phyloP scores from a whole-genome alignment of 2,113 vertebrate genomes.

The Stegastes partitus region DNA sequence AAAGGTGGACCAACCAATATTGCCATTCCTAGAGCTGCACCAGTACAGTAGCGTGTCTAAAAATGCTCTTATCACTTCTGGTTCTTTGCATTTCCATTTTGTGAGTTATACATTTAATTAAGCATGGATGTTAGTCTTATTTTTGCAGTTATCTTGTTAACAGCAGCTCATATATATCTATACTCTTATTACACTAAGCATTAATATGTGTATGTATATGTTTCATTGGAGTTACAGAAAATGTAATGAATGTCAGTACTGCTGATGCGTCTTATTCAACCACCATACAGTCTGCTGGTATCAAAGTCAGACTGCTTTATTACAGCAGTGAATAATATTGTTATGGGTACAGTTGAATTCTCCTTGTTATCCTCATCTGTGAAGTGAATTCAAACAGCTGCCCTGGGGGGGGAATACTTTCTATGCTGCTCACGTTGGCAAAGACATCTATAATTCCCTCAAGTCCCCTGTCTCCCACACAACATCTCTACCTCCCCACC shows the following conservation, averaged over 20 bases:
- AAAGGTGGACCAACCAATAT: background rate
- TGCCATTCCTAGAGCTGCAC: background rate
- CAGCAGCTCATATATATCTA: no score
- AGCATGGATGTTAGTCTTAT: no score
- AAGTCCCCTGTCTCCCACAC: constrained; percentile 45
- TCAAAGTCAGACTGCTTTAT: background rate
- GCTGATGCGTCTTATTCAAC: background rate
- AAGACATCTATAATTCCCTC: constrained; percentile 63
- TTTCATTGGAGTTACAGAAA: background rate
- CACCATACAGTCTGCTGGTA: background rate
- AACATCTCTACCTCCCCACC: constrained; percentile 21
- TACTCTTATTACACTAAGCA: no score
- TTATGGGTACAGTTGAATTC: constrained; percentile 22
- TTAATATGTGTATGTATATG: no score
- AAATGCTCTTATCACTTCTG: no score
- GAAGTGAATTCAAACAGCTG: constrained; percentile 38
- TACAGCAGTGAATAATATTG: constrained; percentile 14
- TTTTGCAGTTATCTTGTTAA: no score
- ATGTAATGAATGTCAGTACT: background rate
- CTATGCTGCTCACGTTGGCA: constrained; percentile 66
- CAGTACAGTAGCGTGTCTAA: no score
- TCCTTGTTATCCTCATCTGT: constrained; percentile 40
- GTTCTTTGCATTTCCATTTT: no score
- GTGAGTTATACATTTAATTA: no score
- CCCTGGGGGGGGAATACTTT: constrained; percentile 24